Evolutionary conservation across 2,797 vertebrate species (phyloP).

Genomic region (Gymnopithys bicolor): DNA sequence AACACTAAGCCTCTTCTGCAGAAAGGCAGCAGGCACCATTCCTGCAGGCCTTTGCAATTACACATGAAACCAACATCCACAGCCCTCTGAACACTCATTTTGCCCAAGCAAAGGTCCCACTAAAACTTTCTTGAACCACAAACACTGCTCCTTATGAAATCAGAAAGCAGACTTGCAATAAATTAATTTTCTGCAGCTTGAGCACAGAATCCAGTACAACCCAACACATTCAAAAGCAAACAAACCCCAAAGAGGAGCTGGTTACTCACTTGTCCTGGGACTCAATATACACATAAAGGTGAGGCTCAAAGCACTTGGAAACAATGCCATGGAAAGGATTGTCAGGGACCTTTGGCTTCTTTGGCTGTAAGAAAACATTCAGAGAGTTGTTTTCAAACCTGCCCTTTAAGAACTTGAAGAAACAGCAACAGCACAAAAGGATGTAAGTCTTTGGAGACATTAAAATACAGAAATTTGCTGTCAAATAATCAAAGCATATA

Average conservation of each 20-base stretch:
- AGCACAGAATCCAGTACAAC: neutral
- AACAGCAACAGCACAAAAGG: neutral
- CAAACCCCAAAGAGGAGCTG: neutral
- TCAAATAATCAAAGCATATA: neutral
- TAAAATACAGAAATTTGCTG: neutral
- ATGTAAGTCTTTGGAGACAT: neutral
- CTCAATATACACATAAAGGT: slow-evolving; percentile 98
- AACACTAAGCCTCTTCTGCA: neutral
- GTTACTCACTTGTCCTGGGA: slow-evolving; percentile 97
- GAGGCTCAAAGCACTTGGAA: slow-evolving; percentile 99
- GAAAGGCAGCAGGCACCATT: neutral
- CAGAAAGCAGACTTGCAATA: neutral
- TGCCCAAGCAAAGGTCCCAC: neutral
- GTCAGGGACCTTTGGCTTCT: slow-evolving; percentile 93
- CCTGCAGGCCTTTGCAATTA: neutral
- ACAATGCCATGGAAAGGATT: slow-evolving; percentile 98
- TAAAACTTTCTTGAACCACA: neutral
- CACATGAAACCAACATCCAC: neutral
- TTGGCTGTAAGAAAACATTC: slow-evolving; percentile 82
- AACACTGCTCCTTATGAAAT: neutral
- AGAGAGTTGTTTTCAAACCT: slow-evolving; percentile 31
- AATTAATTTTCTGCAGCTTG: neutral
- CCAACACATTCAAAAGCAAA: neutral
- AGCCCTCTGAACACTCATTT: neutral
- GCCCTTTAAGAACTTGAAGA: neutral